A percentile compares a stretch with the other conserved stretches of the same genome.
Conservation (phyloP, 2,797 vertebrate genomes). For the Premnoplex brunnescens region DNA sequence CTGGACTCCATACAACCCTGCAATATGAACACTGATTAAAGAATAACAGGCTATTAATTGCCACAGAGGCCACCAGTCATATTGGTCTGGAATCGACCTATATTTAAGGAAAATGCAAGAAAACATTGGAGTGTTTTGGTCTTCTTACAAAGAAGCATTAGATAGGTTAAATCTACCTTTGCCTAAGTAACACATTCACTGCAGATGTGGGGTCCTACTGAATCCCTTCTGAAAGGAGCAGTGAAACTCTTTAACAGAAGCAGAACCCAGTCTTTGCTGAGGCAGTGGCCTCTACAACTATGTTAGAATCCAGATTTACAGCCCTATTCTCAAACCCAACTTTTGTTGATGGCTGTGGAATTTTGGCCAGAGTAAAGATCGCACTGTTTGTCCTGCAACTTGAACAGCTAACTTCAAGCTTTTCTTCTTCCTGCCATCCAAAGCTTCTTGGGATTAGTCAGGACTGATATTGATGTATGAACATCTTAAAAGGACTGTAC, state of each 20-base stretch:
- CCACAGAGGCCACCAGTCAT: neutral
- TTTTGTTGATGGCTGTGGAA: neutral
- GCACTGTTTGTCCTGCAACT: neutral
- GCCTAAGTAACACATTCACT: neutral
- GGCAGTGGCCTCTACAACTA: neutral
- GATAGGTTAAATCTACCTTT: neutral
- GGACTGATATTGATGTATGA: constrained; percentile 49
- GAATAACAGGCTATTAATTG: neutral
- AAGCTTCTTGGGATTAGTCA: constrained; percentile 41
- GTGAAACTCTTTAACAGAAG: neutral
- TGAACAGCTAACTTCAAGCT: constrained; percentile 20
- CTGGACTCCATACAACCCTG: neutral
- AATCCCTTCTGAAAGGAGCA: neutral
- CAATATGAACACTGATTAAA: neutral
- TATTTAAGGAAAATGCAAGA: neutral
- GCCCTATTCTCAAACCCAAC: neutral
- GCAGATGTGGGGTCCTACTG: neutral
- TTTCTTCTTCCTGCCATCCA: constrained; percentile 12
- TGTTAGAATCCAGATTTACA: neutral
- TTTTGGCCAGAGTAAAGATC: neutral
- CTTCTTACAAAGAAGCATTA: neutral
- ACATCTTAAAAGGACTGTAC: constrained; percentile 56
- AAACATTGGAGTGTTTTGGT: neutral
- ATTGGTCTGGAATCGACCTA: neutral
- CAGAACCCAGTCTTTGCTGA: neutral